Conservation (phyloP, 2,797 vertebrate species). For the Lates japonicus region DNA sequence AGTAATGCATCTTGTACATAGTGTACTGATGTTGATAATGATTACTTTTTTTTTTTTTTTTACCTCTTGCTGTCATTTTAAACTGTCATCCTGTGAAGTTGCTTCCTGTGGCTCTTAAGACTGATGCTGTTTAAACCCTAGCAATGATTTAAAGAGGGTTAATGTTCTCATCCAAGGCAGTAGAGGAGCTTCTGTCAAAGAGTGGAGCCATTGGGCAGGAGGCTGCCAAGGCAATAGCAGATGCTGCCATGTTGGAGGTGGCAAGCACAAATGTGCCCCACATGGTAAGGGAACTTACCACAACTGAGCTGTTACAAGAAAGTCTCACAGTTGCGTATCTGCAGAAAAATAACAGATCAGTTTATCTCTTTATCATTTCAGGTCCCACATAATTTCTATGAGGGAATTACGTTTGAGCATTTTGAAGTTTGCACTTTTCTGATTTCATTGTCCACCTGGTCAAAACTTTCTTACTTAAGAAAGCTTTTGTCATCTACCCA, state of each 20-base stretch:
- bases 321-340: neutral
- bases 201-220: constrained; percentile 89
- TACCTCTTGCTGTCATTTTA: neutral
- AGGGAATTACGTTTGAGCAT: constrained; percentile 97
- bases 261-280: constrained; percentile 92
- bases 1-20: too few relatives aligned
- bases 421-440: constrained; percentile 87
- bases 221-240: constrained; percentile 88
- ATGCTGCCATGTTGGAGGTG: constrained; percentile 98
- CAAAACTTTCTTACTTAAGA: neutral
- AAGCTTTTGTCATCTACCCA: constrained; percentile 6
- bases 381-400: constrained; percentile 93
- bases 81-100: neutral
- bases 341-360: constrained; percentile 3
- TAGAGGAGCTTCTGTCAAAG: constrained; percentile 93
- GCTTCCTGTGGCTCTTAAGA: neutral
- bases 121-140: neutral
- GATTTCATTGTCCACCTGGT: fast-evolving
- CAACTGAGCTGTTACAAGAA: neutral
- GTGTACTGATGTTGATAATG: neutral
- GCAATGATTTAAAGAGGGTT: neutral
- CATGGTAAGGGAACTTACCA: constrained; percentile 86
- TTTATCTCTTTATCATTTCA: constrained; percentile 61
- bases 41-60: neutral
- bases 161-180: constrained; percentile 84